phyloP scores from a whole-genome alignment of 2,113 vertebrate genomes.

The Amphiprion percula region DNA sequence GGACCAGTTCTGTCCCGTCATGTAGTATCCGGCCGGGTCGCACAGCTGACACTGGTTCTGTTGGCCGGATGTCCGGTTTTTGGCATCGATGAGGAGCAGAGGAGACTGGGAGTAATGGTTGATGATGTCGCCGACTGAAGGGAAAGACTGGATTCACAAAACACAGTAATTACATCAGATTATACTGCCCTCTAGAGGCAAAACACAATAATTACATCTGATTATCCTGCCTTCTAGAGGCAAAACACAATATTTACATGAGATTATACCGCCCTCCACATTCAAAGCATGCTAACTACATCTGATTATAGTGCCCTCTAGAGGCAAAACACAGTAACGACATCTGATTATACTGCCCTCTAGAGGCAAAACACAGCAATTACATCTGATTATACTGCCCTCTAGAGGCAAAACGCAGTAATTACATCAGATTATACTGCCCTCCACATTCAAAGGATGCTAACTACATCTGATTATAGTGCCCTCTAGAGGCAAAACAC shows the following conservation, averaged over 20 bases:
- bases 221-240: not conserved
- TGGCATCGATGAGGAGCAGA: conserved; percentile 95
- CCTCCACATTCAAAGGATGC: no score
- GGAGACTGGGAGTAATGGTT: conserved; percentile 89
- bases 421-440: no score
- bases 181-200: not conserved
- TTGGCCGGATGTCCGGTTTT: conserved; percentile 86
- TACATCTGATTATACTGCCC: not conserved
- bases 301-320: not conserved
- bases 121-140: conserved; percentile 90
- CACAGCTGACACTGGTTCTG: conserved; percentile 92
- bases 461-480: no score
- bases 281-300: not conserved
- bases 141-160: conserved; percentile 81
- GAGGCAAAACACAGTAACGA: not conserved
- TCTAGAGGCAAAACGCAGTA: no score
- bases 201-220: not conserved
- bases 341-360: not conserved
- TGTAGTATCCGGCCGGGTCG: conserved; percentile 81
- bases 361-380: not conserved
- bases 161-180: not conserved
- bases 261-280: not conserved
- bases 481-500: not conserved
- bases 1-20: conserved; percentile 43
- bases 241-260: not conserved